A percentile compares a stretch with the other conserved stretches of the same genome.
Evolutionary conservation across 2,888 invertebrate species (phyloP).

Genomic region (Myopa tessellatipennis): DNA sequence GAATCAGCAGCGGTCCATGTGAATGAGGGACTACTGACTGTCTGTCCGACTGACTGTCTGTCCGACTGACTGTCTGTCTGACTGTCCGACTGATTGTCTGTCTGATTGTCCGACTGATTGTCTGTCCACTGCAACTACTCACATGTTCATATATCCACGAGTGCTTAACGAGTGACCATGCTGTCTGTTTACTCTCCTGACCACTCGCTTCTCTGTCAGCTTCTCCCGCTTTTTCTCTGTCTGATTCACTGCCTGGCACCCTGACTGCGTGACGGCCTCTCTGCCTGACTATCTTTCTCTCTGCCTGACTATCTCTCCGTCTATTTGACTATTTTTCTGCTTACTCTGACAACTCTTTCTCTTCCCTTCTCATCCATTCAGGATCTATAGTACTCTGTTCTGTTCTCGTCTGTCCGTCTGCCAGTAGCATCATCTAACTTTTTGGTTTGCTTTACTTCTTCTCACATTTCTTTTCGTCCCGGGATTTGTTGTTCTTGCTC

Average conservation of each 20-base stretch:
- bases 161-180: background rate
- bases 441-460: too few relatives aligned
- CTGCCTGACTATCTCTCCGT: conserved; percentile 11
- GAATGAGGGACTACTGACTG: background rate
- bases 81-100: background rate
- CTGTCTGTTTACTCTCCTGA: background rate
- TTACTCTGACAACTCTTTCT: background rate
- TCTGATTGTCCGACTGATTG: background rate
- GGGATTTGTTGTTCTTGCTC: background rate
- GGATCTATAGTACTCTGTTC: too few relatives aligned
- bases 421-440: background rate
- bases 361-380: background rate
- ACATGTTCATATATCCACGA: background rate
- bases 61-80: background rate
- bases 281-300: conserved; percentile 9
- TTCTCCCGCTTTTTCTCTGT: background rate
- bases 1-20: too few relatives aligned
- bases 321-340: background rate
- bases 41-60: background rate
- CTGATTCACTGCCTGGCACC: background rate
- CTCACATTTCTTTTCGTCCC: too few relatives aligned
- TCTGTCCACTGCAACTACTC: background rate
- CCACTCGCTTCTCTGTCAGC: background rate
- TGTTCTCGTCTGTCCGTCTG: background rate
- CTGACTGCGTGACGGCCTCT: background rate